Evolutionary conservation across 1,140 invertebrate genomes (phyloP), one percentile per base, ranked within the genome.

Genomic region (Sitophilus oryzae): DNA sequence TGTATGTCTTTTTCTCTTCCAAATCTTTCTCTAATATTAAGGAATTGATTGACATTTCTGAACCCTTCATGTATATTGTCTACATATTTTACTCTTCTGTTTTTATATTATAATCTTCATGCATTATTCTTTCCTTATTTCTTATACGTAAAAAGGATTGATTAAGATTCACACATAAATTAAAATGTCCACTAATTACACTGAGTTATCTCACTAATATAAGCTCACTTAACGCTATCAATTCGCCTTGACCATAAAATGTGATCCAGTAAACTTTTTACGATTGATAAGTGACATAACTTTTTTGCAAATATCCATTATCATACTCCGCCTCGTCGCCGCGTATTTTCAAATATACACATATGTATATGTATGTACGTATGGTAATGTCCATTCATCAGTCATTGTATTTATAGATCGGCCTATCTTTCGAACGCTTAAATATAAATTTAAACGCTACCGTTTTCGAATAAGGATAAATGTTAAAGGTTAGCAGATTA

Each of bases 261-360:
- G 11, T 30, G 37, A 50, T 25, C 37, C 25, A 25, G 8, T 50
- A 14, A 50, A 40, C 48, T 50, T 30, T 50, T 18, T n/a, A 50
- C 48, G 41, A 50, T 38, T 21, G 48, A 50, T 50, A 40, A 50
- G 21, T 50, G 48, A 50, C 34, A 36, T 41, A 50, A 50, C 46
- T 48, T 37, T 30, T 48, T 37, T 36, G 30, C 18, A 37, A 20
- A 37, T 20, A 11, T n/a, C 11, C 21, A 8, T 36, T 37, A 18
- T 37, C 11, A 38, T 10, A 8, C 15, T 37, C 11, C 5, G 11
- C 25, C 5, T 30, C 25, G 25, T 30, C 5, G 5, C 11, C 25
- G 25, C 25, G 11, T 30, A 30, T 6, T 11, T 30, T 6, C 11
- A 6, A 30, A 30, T n/a, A n/a, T n/a, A n/a, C n/a, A n/a, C n/a